Evolutionary conservation across 2,797 vertebrate species (phyloP).

Genomic region (Melanotaenia pygmaea): DNA sequence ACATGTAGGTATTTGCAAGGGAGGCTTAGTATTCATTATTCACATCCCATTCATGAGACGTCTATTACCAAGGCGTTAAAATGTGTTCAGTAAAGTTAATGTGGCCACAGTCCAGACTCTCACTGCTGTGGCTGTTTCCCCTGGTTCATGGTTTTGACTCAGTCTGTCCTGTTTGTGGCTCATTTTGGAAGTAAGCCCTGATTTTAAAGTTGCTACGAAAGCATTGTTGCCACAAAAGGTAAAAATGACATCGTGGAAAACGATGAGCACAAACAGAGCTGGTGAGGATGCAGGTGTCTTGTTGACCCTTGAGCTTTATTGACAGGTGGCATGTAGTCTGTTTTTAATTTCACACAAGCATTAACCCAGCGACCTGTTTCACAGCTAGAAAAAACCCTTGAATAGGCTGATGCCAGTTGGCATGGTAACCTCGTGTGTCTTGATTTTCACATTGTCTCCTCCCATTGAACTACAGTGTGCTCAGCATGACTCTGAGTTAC

Average conservation of each 20-base stretch:
- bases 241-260: constrained; percentile 34
- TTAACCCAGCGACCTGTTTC: constrained; percentile 51
- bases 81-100: not conserved
- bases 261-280: constrained; percentile 41
- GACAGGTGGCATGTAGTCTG: constrained; percentile 34
- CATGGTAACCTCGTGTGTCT: constrained; percentile 48
- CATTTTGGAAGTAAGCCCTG: constrained; percentile 29
- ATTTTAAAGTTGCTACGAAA: constrained; percentile 35
- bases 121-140: not conserved
- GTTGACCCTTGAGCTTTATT: constrained; percentile 56
- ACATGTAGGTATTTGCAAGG: no score
- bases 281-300: constrained; percentile 62
- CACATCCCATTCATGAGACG: no score
- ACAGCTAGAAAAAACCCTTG: constrained; percentile 8
- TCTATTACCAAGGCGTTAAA: no score
- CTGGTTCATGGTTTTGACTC: not conserved
- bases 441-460: constrained; percentile 30
- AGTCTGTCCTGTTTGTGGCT: constrained; percentile 13
- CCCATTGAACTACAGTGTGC: not conserved
- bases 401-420: constrained; percentile 43
- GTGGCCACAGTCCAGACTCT: not conserved
- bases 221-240: constrained; percentile 39
- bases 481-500: constrained; percentile 16
- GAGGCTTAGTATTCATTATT: no score
- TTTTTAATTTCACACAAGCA: constrained; percentile 46